Percentiles rank a stretch among this genome's conserved stretches.
Evolutionary conservation across 2,113 vertebrate genomes (phyloP).

Genomic region (Hippocampus barbouri): DNA sequence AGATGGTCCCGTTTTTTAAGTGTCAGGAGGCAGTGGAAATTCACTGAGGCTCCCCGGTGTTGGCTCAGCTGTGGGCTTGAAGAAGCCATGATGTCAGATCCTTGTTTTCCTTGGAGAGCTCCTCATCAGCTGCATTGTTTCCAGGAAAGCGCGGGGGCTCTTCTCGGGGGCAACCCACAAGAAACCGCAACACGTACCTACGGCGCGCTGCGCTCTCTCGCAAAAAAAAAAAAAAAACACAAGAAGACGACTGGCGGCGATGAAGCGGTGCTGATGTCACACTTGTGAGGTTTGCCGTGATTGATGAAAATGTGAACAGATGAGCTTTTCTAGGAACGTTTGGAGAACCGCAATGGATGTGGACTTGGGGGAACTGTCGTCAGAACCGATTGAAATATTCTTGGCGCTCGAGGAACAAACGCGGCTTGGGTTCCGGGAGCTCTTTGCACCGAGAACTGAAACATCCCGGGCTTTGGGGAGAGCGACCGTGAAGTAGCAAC

Average conservation of each 20-base stretch:
- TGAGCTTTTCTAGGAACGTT: neutral
- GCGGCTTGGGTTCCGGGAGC: neutral
- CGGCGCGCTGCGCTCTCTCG: neutral
- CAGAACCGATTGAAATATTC: neutral
- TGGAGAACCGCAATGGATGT: neutral
- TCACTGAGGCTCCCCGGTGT: conserved; percentile 77
- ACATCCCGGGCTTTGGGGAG: neutral
- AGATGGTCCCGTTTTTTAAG: conserved; percentile 57
- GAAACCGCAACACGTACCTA: conserved; percentile 26
- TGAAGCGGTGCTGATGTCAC: neutral
- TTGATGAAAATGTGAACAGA: neutral
- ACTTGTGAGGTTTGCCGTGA: neutral
- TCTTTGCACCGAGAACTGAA: neutral
- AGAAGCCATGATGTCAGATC: conserved; percentile 81
- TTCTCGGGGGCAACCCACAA: conserved; percentile 68
- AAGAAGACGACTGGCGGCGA: neutral
- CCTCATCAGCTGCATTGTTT: conserved; percentile 79
- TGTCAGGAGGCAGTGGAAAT: conserved; percentile 76
- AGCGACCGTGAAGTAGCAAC: too few relatives aligned
- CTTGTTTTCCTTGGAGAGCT: conserved; percentile 80
- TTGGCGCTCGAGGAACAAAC: neutral
- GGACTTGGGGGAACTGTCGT: neutral
- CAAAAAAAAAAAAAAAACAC: too few relatives aligned
- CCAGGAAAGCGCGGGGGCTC: conserved; percentile 74
- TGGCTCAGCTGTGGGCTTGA: conserved; percentile 76